Evolutionary conservation across 2,113 vertebrate species (phyloP).

Genomic region (Gallinago jamesoni): DNA sequence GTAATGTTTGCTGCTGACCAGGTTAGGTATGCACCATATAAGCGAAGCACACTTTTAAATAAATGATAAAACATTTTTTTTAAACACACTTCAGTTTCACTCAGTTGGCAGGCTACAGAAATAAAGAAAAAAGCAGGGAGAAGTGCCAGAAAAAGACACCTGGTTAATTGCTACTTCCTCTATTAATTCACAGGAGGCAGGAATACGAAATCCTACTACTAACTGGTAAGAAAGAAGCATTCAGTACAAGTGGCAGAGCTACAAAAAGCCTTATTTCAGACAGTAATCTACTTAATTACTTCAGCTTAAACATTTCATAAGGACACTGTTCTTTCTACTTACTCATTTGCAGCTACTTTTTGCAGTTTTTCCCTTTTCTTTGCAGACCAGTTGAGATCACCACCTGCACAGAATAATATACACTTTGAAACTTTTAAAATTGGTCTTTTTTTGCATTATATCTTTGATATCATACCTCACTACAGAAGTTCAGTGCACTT

Average conservation of each 20-base stretch:
- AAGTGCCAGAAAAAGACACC: background rate
- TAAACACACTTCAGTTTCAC: background rate
- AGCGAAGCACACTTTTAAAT: background rate
- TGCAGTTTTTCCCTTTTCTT: conserved; percentile 80
- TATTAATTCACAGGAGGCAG: background rate
- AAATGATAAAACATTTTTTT: background rate
- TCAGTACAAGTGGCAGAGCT: background rate
- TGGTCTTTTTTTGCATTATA: background rate
- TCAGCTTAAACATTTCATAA: background rate
- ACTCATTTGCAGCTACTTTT: conserved; percentile 84
- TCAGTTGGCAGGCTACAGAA: background rate
- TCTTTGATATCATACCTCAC: rapidly evolving
- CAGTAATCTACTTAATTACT: background rate
- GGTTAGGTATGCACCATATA: rapidly evolving
- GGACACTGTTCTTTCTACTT: conserved; percentile 54
- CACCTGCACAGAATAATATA: conserved; percentile 69
- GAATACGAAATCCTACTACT: background rate
- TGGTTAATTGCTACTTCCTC: background rate
- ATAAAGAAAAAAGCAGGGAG: background rate
- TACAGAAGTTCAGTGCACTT: background rate
- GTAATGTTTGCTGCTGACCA: background rate
- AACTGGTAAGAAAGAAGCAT: background rate
- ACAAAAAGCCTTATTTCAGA: background rate
- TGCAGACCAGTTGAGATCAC: conserved; percentile 89
- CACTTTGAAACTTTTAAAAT: rapidly evolving